A percentile compares a stretch with the other conserved stretches of the same genome.
Evolutionary conservation across 2,113 vertebrate species (phyloP).

Genomic region (Monopterus albus): DNA sequence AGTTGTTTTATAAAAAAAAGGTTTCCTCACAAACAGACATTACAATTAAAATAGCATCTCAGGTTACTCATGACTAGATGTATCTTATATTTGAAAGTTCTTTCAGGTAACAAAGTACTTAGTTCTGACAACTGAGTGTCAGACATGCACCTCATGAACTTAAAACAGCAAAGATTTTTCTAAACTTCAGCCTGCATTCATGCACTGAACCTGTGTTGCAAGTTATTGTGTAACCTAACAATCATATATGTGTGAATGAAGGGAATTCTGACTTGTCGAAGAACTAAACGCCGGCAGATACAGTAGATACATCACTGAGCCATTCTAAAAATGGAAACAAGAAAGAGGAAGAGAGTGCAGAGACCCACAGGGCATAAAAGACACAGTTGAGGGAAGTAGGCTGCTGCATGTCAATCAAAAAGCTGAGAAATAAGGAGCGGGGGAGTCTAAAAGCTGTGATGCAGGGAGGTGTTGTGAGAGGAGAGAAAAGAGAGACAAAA

Average conservation of each 20-base stretch:
- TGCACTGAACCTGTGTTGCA: neutral
- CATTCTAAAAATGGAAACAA: conserved; percentile 74
- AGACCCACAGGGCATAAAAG: conserved; percentile 72
- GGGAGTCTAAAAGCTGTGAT: conserved; percentile 75
- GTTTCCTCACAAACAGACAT: neutral
- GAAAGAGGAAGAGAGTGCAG: conserved; percentile 59
- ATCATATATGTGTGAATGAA: conserved; percentile 25
- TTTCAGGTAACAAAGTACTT: neutral
- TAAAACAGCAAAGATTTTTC: too few relatives aligned
- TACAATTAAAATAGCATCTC: neutral
- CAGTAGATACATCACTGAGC: conserved; percentile 65
- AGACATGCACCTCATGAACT: conserved; percentile 4
- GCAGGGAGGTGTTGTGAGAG: conserved; percentile 72
- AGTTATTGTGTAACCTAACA: conserved; percentile 7
- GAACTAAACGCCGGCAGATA: conserved; percentile 55
- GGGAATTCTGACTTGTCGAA: conserved; percentile 46
- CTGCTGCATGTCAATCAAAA: conserved; percentile 75
- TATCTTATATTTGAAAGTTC: neutral
- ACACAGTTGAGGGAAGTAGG: conserved; percentile 71
- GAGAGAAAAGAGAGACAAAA: conserved; percentile 62
- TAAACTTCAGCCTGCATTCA: neutral
- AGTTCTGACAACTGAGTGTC: neutral
- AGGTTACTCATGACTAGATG: neutral
- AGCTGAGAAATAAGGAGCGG: conserved; percentile 72
- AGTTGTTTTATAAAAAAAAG: neutral